Conservation (phyloP, 2,888 invertebrate genomes). For the Phragmatobia fuliginosa region DNA sequence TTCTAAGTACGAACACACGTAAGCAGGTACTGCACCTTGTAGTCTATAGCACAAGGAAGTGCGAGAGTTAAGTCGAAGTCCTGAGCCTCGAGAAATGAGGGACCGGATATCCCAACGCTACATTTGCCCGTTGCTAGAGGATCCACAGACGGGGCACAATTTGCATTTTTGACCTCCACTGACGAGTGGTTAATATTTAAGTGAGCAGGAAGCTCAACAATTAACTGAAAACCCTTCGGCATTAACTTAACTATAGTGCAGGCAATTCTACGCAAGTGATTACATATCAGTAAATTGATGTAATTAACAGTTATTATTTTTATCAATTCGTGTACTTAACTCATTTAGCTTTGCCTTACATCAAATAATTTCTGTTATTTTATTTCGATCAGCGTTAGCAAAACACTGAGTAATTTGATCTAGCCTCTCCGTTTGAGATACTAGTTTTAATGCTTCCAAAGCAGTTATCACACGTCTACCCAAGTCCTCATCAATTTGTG, state of each 20-base stretch:
- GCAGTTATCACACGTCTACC: slow-evolving; percentile 4
- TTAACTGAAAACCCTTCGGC: not conserved
- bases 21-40: too few relatives aligned
- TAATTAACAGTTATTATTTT: not conserved
- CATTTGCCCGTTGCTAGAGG: too few relatives aligned
- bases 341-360: too few relatives aligned
- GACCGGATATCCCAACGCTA: too few relatives aligned
- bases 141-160: too few relatives aligned
- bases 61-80: too few relatives aligned
- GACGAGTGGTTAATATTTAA: not conserved
- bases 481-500: slow-evolving; percentile 6
- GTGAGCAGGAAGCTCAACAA: not conserved
- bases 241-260: not conserved
- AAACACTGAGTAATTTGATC: slow-evolving; percentile 12
- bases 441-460: not conserved
- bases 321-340: too few relatives aligned
- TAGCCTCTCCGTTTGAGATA: not conserved
- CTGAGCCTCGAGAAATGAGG: too few relatives aligned
- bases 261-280: not conserved
- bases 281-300: not conserved
- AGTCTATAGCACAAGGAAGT: too few relatives aligned
- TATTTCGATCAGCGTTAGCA: not conserved
- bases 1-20: too few relatives aligned
- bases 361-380: not conserved
- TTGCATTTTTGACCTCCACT: too few relatives aligned